Conservation (phyloP, 2,113 vertebrate species). For the Mionectes macconnelli region DNA sequence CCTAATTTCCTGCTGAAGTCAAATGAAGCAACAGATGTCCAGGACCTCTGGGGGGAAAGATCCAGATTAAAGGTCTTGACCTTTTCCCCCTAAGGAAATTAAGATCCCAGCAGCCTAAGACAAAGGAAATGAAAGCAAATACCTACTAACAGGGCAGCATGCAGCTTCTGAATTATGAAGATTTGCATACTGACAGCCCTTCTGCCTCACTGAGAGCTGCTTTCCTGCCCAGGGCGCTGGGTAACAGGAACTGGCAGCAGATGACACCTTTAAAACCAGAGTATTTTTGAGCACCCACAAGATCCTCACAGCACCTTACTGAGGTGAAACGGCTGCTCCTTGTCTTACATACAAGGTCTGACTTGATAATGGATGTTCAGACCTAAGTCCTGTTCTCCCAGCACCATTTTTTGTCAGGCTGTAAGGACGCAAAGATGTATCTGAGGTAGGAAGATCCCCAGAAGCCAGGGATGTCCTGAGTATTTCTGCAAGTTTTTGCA, state of each 20-base stretch:
- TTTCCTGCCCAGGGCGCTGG: not conserved
- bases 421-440: not conserved
- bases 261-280: not conserved
- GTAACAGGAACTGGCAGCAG: not conserved
- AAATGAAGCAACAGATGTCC: not conserved
- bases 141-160: not conserved
- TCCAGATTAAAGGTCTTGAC: not conserved
- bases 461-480: not conserved
- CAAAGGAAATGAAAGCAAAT: not conserved
- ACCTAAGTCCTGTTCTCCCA: not conserved
- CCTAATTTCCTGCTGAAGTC: not conserved
- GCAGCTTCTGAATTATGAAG: not conserved
- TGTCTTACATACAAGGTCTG: fast-evolving
- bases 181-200: not conserved
- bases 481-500: not conserved
- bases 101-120: not conserved
- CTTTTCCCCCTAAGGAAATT: not conserved
- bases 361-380: not conserved
- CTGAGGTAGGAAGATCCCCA: not conserved
- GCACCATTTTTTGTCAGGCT: not conserved
- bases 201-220: not conserved
- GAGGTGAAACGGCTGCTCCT: not conserved
- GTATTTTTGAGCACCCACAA: not conserved
- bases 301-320: not conserved
- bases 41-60: not conserved